phyloP scores from a whole-genome alignment of 2,888 invertebrate genomes.

The Hypomecis atomaria region DNA sequence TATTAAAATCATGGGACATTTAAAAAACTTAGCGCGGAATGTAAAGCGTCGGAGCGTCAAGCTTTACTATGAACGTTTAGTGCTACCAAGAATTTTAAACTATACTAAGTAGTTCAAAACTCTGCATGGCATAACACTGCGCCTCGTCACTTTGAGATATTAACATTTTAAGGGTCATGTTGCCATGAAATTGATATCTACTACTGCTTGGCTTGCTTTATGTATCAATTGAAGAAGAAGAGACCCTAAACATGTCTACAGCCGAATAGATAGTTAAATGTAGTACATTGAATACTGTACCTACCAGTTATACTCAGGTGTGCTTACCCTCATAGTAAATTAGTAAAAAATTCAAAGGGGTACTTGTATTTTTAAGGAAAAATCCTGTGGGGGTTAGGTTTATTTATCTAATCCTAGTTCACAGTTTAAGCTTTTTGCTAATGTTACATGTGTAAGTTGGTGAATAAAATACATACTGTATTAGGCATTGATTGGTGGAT shows the following conservation, averaged over 20 bases:
- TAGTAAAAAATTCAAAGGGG: slow-evolving; percentile 13
- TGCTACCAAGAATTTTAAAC: background rate
- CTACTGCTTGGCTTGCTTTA: too few relatives aligned
- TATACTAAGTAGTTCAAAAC: background rate
- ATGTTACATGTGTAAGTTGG: background rate
- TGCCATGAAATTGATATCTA: too few relatives aligned
- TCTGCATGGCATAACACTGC: too few relatives aligned
- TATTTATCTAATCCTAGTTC: slow-evolving; percentile 5
- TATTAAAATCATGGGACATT: slow-evolving; percentile 1
- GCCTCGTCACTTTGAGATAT: too few relatives aligned
- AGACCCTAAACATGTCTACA: too few relatives aligned
- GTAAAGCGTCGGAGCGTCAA: too few relatives aligned
- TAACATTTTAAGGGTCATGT: too few relatives aligned
- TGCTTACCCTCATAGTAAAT: slow-evolving; percentile 13
- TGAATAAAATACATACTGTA: background rate
- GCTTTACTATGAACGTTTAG: too few relatives aligned
- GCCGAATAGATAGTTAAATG: background rate
- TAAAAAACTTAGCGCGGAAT: too few relatives aligned
- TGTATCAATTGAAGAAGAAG: too few relatives aligned
- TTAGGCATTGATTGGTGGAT: background rate
- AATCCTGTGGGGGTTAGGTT: slow-evolving; percentile 2
- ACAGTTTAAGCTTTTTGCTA: slow-evolving; percentile 19
- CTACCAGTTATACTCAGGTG: slow-evolving; percentile 7
- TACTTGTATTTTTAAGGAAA: slow-evolving; percentile 34
- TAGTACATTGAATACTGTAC: background rate